A percentile compares a stretch with the other conserved stretches of the same genome.
Conservation (phyloP, 2,888 invertebrate species). For the Epicampocera succincta region DNA sequence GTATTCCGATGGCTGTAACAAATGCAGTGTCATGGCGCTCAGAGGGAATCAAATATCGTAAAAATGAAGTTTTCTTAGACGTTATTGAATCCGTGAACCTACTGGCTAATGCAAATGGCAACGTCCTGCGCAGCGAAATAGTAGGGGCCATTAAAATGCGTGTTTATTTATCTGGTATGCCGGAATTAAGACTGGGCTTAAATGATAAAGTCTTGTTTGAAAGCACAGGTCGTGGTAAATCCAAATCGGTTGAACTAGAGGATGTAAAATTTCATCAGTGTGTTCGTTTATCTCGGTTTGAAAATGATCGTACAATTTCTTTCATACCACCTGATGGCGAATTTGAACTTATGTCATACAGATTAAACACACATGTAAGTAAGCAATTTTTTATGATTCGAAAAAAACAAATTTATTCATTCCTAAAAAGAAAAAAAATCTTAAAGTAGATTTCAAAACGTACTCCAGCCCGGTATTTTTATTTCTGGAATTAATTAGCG, state of each 20-base stretch:
- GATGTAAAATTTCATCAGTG: conserved; percentile 99
- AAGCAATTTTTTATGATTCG: too few relatives aligned
- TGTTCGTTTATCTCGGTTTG: conserved; percentile 96
- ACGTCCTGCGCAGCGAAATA: conserved; percentile 97
- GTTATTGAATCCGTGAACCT: conserved; percentile 99
- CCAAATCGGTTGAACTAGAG: conserved; percentile 98
- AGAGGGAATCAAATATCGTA: conserved; percentile 98
- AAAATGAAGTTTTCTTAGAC: conserved; percentile 99
- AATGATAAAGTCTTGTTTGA: conserved; percentile 99
- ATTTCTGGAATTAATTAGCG: too few relatives aligned
- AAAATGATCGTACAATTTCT: conserved; percentile 98
- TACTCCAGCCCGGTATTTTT: too few relatives aligned
- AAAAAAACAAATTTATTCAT: too few relatives aligned
- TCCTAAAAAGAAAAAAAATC: too few relatives aligned
- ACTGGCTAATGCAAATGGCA: conserved; percentile 97
- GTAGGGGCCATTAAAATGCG: conserved; percentile 99
- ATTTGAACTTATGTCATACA: conserved; percentile 99
- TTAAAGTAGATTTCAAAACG: too few relatives aligned
- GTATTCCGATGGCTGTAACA: conserved; percentile 99
- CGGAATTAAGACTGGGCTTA: conserved; percentile 95
- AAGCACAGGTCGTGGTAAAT: conserved; percentile 97
- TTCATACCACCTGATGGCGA: conserved; percentile 99
- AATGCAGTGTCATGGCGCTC: conserved; percentile 99
- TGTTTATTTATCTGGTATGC: conserved; percentile 99
- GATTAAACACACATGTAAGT: conserved; percentile 94